These are phyloP conservation scores for Armadillidium nasatum DNA, from an alignment of 1,140 invertebrate species.

Conservation along the genomic window DNA sequence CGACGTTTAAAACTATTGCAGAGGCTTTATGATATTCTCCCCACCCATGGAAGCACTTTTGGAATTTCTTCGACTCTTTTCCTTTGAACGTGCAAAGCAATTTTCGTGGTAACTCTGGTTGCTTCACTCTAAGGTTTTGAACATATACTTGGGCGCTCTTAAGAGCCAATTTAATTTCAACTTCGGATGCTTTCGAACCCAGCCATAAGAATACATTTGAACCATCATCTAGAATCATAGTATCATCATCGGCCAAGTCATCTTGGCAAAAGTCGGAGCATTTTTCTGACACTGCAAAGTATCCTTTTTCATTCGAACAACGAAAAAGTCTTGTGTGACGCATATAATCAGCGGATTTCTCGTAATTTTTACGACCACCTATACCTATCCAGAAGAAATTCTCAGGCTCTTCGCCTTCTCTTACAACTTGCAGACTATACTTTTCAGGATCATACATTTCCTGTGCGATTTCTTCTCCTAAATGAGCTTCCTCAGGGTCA, in stretches of 20 bases:
- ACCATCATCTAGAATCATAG: conserved; percentile 99
- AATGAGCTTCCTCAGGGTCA: conserved; percentile 77
- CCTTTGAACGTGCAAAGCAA: conserved; percentile 94
- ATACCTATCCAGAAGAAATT: conserved; percentile 98
- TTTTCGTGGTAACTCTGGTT: conserved; percentile 85
- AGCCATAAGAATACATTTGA: conserved; percentile 97
- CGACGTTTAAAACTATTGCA: too few species aligned
- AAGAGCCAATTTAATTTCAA: conserved; percentile 97
- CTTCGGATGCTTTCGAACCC: conserved; percentile 91
- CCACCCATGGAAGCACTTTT: conserved; percentile 99
- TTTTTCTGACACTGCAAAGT: conserved; percentile 98
- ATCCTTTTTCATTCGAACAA: conserved; percentile 99
- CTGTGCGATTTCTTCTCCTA: conserved; percentile 89
- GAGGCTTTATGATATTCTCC: conserved; percentile 36
- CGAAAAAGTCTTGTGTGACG: conserved; percentile 90
- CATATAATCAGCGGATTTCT: conserved; percentile 87
- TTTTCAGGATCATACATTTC: conserved; percentile 80
- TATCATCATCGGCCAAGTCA: conserved; percentile 98
- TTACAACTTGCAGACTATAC: conserved; percentile 59
- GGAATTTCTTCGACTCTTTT: conserved; percentile 90
- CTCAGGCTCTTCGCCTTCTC: conserved; percentile 96
- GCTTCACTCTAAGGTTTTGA: conserved; percentile 92
- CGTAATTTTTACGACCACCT: conserved; percentile 88
- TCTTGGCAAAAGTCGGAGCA: conserved; percentile 99
- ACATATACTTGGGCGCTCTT: conserved; percentile 99